phyloP scores from a whole-genome alignment of 1,140 invertebrate species.

The Eueides isabella region DNA sequence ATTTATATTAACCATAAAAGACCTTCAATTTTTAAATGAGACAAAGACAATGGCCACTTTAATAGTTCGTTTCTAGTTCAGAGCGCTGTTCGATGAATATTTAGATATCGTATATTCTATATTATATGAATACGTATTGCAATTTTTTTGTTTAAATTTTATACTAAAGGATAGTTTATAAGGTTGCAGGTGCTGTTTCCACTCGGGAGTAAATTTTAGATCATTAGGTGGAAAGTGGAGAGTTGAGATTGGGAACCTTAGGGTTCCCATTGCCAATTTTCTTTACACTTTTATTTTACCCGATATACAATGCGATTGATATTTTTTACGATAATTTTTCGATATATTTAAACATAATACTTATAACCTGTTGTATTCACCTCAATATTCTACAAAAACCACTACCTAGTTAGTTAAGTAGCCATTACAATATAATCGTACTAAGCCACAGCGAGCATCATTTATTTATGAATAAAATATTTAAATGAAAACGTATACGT shows the following conservation, averaged over 20 bases:
- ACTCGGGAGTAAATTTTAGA: too few relatives aligned
- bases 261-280: too few relatives aligned
- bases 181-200: too few relatives aligned
- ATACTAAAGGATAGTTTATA: too few relatives aligned
- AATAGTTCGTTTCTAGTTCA: background rate
- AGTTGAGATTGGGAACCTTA: too few relatives aligned
- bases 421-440: background rate
- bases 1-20: slow-evolving; percentile 6
- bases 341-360: too few relatives aligned
- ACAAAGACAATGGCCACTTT: background rate
- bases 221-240: too few relatives aligned
- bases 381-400: background rate
- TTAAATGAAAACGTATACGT: slow-evolving; percentile 10
- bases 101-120: background rate
- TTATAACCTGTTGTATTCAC: too few relatives aligned
- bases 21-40: background rate
- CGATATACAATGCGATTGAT: too few relatives aligned
- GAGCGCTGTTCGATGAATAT: background rate
- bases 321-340: too few relatives aligned
- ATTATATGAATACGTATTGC: background rate
- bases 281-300: too few relatives aligned
- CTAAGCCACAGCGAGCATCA: background rate
- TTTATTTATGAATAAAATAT: slow-evolving; percentile 14
- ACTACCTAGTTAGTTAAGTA: background rate
- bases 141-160: background rate